Evolutionary conservation across 2,113 vertebrate genomes (phyloP), one percentile per base, ranked within the genome.

Genomic region (Carassius gibelio): DNA sequence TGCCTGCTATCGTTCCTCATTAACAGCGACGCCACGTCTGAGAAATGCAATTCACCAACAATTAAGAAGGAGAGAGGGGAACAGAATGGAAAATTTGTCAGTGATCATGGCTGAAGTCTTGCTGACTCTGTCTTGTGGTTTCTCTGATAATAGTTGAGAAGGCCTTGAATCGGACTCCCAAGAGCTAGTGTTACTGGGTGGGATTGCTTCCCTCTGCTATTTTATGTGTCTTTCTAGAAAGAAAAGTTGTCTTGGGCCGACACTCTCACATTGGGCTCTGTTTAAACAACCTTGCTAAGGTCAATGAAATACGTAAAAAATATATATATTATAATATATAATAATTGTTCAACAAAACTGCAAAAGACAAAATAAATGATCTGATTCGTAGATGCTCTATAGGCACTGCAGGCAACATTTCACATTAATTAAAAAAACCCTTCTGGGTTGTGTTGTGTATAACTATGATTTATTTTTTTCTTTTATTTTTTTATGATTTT

Each of bases 1-100:
- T 79, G 75, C 26, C 72, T 87, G 76, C 86, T 57, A 86, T 89
- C 61, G n/a, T 57, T 76, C 50, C 79, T 82, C 83, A 90, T 88
- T 87, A 88, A 42, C 71, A 85, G 83, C 13, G 42, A 86, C 45
- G 81, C 74, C 82, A 86, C 23, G 17, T 84, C 84, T 61, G 75
- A 84, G 71, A 71, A 42, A 82, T 78, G 48, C 52, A 62, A 77
- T 81, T 84, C 52, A 64, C 50, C 59, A 34, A 71, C 34, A 59
- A 81, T 84, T 71, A 81, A 42, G n/a, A 11, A 9, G 30, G 23
- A 42, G 11, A 5, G 11, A 30, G 72, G 38, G 48, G 48, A 48
- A 59, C 11, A 76, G 87, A 48, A 75, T 13, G 1, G 9, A 81
- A 55, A 59, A n/a, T 61, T 36, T 69, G 45, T 48, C 48, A 36